A percentile compares a stretch with the other conserved stretches of the same genome.
Conservation (phyloP, 92 coral and sea anemone species). For the Zoanthus sansibaricus region DNA sequence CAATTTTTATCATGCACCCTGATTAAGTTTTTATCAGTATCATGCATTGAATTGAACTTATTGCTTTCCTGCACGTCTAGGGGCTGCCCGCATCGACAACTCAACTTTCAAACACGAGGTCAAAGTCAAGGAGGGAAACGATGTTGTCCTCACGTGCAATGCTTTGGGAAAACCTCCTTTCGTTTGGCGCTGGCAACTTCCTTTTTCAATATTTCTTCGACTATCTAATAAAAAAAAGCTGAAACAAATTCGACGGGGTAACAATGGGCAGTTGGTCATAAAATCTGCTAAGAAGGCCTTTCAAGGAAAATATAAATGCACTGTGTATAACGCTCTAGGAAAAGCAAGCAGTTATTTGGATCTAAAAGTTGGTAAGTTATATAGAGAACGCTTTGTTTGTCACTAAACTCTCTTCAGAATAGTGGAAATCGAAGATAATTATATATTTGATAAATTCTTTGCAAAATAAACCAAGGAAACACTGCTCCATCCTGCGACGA, state of each 20-base stretch:
- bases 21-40: too few relatives aligned
- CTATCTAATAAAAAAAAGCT: not conserved
- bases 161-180: slow-evolving; percentile 35
- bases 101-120: not conserved
- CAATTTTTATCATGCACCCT: too few relatives aligned
- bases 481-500: too few relatives aligned
- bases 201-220: slow-evolving; percentile 10
- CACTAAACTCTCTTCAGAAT: not conserved
- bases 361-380: slow-evolving; percentile 30
- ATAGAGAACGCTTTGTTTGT: not conserved
- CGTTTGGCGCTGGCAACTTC: slow-evolving; percentile 15
- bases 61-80: not conserved
- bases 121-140: slow-evolving; percentile 19
- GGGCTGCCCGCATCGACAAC: slow-evolving; percentile 32
- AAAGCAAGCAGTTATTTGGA: not conserved
- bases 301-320: slow-evolving; percentile 41
- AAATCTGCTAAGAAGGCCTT: slow-evolving; percentile 35
- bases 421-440: not conserved
- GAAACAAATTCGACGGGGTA: slow-evolving; percentile 16
- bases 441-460: too few relatives aligned
- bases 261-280: slow-evolving; percentile 9
- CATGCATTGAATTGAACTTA: not conserved
- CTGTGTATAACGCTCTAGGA: slow-evolving; percentile 26
- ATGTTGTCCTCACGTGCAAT: slow-evolving; percentile 22
- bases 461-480: not conserved